Percentiles rank a stretch among this genome's conserved stretches.
Evolutionary conservation across 2,797 vertebrate species (phyloP).

Genomic region (Paramormyrops hopkinsi): DNA sequence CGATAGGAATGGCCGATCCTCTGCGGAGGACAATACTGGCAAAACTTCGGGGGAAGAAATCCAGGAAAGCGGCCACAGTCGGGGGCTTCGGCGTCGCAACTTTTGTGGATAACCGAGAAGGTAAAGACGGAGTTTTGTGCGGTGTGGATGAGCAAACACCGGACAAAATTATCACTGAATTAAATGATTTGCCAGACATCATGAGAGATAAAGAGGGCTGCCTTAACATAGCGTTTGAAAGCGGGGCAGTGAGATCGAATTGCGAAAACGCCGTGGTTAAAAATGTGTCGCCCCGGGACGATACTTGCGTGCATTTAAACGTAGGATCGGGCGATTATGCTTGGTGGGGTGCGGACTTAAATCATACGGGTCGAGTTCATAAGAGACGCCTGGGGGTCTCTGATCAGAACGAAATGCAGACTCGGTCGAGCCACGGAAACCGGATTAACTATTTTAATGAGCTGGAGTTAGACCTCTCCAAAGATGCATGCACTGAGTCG

Average conservation of each 20-base stretch:
- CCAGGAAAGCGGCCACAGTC: conserved; percentile 57
- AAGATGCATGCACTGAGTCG: conserved; percentile 16
- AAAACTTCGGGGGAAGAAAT: conserved; percentile 77
- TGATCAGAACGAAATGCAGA: conserved; percentile 45
- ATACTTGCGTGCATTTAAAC: conserved; percentile 26
- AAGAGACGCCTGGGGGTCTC: conserved; percentile 49
- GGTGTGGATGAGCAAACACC: conserved; percentile 40
- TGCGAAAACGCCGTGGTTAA: conserved; percentile 24
- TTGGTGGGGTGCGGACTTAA: conserved; percentile 28
- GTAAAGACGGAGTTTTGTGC: conserved; percentile 68
- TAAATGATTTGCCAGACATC: conserved; percentile 46
- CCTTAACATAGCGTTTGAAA: conserved; percentile 38
- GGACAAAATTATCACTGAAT: conserved; percentile 36
- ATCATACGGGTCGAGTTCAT: conserved; percentile 43
- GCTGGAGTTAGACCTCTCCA: conserved; percentile 20
- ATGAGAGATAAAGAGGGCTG: conserved; percentile 60
- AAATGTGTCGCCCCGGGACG: conserved; percentile 6
- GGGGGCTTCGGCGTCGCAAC: conserved; percentile 49
- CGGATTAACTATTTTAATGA: conserved; percentile 29
- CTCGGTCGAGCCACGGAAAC: conserved; percentile 26
- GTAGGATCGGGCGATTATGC: conserved; percentile 19
- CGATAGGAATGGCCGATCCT: conserved; percentile 80
- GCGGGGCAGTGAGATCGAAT: conserved; percentile 27
- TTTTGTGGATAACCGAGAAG: conserved; percentile 59
- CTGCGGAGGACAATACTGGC: conserved; percentile 84